phyloP scores from a whole-genome alignment of 2,888 invertebrate genomes.

The Drosophila fulvimacula region DNA sequence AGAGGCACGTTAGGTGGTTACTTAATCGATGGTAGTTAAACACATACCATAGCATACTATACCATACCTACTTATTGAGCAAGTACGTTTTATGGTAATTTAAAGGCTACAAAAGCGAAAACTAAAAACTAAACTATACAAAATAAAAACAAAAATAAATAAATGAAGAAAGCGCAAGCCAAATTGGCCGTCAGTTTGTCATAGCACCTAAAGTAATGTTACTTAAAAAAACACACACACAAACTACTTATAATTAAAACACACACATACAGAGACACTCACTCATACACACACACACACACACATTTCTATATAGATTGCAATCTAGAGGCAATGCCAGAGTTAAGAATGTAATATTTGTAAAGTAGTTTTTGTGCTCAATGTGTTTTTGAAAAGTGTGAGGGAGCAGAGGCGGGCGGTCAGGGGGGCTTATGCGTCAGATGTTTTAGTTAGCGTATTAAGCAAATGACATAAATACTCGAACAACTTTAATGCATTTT shows the following conservation, averaged over 20 bases:
- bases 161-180: constrained; percentile 49
- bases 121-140: constrained; percentile 34
- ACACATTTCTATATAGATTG: constrained; percentile 33
- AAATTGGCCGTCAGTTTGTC: constrained; percentile 68
- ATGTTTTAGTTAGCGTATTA: constrained; percentile 66
- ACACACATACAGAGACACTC: constrained; percentile 10
- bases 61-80: constrained; percentile 34
- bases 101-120: constrained; percentile 41
- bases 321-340: constrained; percentile 58
- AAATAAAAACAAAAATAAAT: constrained; percentile 14
- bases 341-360: constrained; percentile 69
- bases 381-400: constrained; percentile 39
- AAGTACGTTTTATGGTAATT: constrained; percentile 43
- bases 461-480: constrained; percentile 74
- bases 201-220: constrained; percentile 69
- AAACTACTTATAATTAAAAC: constrained; percentile 43
- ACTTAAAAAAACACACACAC: constrained; percentile 57
- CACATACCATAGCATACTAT: constrained; percentile 24
- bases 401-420: not conserved
- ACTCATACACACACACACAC: constrained; percentile 8
- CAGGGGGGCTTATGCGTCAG: constrained; percentile 26
- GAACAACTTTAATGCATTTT: constrained; percentile 77
- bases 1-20: constrained; percentile 61
- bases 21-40: constrained; percentile 52
- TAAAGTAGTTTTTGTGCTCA: constrained; percentile 70